Base-by-base conservation (phyloP, 2,797 vertebrate species). In the Malacoraja senta region DNA sequence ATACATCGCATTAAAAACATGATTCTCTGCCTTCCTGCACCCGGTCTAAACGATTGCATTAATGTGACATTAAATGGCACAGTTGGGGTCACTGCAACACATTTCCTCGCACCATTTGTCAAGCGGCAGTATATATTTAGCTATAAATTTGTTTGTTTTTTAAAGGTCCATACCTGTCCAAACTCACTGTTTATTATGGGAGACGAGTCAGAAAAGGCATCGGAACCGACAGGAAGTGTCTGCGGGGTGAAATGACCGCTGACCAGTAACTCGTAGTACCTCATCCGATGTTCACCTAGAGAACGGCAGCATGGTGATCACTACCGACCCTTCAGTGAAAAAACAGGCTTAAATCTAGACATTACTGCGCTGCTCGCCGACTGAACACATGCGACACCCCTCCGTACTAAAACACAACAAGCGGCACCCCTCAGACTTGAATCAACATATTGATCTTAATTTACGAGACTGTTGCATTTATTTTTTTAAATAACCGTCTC, bases 201-300 rank as follows among this genome's bases (percentile, higher is more conserved):
- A 3, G 98, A 99, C 26, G 96, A 96, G 0, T 98, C 98, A 95
- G 97, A 97, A 80, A 94, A 86, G 71, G 97, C 96, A 93, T 98
- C 98, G 0, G 95, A 96, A 1, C 98, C 98, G 32, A 99, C 98
- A 0, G 99, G 98, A 68, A 99, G 97, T 61, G 98, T 99, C 96
- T 97, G 97, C 2, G 99, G 99, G 44, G 98, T 99, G 96, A 98
- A 99, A 93, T 97, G 98, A 96, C 99, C 99, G 35, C 98, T 99
- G 95, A 99, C 97, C 91, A 99, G 96, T 94, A 99, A 97, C 93
- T 99, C 98, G 65, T 98, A 98, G 96, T 99, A 99, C 94, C 98
- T 95, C 94, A 98, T 97, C 92, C 99, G 98, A 95, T 98, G 99
- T 96, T 99, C 99, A 96, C 99, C 99, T 99, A 95, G 93, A 35